Conservation (phyloP, 2,113 vertebrate genomes). For the Eonycteris spelaea region DNA sequence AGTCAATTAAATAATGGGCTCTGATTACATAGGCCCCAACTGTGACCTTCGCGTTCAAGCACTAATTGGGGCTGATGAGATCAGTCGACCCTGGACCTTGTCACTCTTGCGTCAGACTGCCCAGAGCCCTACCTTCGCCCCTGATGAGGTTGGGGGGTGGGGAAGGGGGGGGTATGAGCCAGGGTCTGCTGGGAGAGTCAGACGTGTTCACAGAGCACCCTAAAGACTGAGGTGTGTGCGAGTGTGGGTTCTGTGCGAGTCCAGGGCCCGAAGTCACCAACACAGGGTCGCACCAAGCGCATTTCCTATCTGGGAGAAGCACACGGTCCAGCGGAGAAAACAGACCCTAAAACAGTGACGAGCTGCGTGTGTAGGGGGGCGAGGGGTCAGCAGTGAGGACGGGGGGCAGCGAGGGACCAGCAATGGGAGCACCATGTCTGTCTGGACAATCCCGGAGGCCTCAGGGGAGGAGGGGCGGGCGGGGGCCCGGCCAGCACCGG, state of each 20-base stretch:
- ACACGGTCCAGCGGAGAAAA: background rate
- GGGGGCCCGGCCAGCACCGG: no score
- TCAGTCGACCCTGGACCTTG: background rate
- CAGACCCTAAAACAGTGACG: background rate
- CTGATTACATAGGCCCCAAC: background rate
- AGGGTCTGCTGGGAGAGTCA: background rate
- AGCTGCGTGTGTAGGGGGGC: no score
- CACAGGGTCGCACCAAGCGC: background rate
- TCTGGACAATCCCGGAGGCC: no score
- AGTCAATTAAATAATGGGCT: background rate
- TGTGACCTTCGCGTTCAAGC: background rate
- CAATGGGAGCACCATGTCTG: background rate
- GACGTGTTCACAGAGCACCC: background rate
- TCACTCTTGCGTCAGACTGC: background rate
- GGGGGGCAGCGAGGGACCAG: background rate
- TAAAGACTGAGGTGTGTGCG: background rate
- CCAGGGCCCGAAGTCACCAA: background rate
- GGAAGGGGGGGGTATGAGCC: background rate
- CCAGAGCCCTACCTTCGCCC: background rate
- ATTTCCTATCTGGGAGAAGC: background rate
- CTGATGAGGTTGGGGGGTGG: background rate
- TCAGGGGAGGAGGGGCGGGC: background rate
- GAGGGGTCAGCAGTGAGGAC: background rate
- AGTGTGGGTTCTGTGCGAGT: background rate
- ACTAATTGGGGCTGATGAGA: slow-evolving; percentile 11